Conservation (phyloP, 2,888 invertebrate genomes). For the Melanophora roralis region DNA sequence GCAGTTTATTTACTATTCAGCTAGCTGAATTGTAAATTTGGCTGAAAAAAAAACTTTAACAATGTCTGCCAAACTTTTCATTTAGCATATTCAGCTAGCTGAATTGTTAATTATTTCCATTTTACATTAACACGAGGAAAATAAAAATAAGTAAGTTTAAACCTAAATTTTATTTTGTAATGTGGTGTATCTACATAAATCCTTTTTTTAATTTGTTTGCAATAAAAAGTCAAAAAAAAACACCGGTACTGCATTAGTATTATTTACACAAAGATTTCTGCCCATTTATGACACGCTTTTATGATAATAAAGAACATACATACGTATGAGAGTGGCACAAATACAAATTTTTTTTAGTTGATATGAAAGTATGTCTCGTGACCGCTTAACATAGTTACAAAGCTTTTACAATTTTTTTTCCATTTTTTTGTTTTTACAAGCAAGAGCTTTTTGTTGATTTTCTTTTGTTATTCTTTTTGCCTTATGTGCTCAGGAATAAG, state of each 20-base stretch:
- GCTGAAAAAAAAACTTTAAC: too few species aligned
- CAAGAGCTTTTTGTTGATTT: conserved; percentile 6
- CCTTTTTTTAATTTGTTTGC: conserved; percentile 16
- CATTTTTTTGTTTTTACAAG: neutral
- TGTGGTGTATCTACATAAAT: conserved; percentile 34
- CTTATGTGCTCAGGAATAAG: neutral
- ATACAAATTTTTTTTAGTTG: neutral
- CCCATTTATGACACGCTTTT: conserved; percentile 14
- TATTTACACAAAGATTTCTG: neutral
- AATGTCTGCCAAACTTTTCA: too few species aligned
- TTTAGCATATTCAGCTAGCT: too few species aligned
- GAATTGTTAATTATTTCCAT: too few species aligned
- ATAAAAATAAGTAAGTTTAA: too few species aligned
- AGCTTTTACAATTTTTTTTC: conserved; percentile 40
- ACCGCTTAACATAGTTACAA: conserved; percentile 62
- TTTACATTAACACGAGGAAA: neutral
- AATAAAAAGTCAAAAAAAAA: neutral
- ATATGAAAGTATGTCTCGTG: conserved; percentile 58
- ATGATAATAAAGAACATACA: neutral
- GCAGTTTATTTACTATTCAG: too few species aligned
- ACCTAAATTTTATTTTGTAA: conserved; percentile 6
- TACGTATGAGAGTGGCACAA: conserved; percentile 24
- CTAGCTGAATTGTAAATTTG: too few species aligned
- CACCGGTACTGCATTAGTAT: conserved; percentile 18
- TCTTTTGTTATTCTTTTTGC: conserved; percentile 28